phyloP scores from a whole-genome alignment of 2,113 vertebrate species.

The Balaenoptera acutorostrata region DNA sequence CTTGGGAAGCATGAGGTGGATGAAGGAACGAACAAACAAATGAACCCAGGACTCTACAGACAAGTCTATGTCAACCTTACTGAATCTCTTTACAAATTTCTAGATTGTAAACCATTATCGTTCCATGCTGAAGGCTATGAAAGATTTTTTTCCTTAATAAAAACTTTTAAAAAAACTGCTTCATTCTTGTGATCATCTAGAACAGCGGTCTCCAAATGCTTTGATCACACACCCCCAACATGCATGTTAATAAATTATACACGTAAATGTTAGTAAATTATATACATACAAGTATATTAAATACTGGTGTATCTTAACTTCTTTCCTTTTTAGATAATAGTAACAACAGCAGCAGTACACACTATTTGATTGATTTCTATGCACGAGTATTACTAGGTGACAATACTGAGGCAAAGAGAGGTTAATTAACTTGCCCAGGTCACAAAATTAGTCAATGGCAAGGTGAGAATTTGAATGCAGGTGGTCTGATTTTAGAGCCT shows the following conservation, averaged over 20 bases:
- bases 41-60: background rate
- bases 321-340: background rate
- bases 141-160: background rate
- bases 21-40: background rate
- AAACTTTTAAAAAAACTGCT: background rate
- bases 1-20: background rate
- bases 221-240: no score
- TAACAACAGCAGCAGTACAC: background rate
- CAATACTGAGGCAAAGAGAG: background rate
- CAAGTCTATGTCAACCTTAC: background rate
- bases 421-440: background rate
- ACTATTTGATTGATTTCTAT: background rate
- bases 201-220: background rate
- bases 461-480: background rate
- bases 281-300: background rate
- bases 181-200: background rate
- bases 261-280: background rate
- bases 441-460: background rate
- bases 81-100: background rate
- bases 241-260: background rate
- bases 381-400: background rate
- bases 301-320: background rate
- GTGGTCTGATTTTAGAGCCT: background rate
- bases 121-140: background rate
- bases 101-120: background rate